A percentile compares a stretch with the other conserved stretches of the same genome.
These are phyloP conservation scores for Cynoglossus semilaevis DNA, from an alignment of 2,113 vertebrate genomes.

Conservation along the genomic window DNA sequence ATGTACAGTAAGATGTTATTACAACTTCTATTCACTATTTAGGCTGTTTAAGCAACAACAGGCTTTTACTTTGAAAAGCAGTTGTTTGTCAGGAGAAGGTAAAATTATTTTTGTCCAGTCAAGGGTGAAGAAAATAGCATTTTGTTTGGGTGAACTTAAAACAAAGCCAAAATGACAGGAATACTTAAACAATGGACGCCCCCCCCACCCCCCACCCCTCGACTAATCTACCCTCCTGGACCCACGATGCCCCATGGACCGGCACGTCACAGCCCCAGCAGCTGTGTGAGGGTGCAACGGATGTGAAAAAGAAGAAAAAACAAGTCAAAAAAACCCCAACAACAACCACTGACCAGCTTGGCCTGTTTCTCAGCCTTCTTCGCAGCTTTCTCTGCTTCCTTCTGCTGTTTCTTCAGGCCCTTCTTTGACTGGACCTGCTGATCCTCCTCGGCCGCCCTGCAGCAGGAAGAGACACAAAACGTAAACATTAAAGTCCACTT, in stretches of 20 bases:
- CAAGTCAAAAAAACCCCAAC: neutral
- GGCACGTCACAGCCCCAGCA: constrained; percentile 47
- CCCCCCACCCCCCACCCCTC: constrained; percentile 10
- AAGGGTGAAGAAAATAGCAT: constrained; percentile 50
- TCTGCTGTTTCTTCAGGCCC: constrained; percentile 80
- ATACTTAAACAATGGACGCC: constrained; percentile 70
- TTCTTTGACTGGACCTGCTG: constrained; percentile 82
- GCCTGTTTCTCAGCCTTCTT: constrained; percentile 84
- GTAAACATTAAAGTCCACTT: constrained; percentile 83
- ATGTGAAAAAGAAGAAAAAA: constrained; percentile 42
- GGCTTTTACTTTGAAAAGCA: no score
- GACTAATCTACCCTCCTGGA: constrained; percentile 34
- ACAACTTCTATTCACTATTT: no score
- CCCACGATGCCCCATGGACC: constrained; percentile 46
- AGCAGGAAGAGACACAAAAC: constrained; percentile 79
- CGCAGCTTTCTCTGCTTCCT: constrained; percentile 82
- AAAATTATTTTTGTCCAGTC: constrained; percentile 7
- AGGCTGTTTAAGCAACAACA: no score
- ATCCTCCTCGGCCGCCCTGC: constrained; percentile 75
- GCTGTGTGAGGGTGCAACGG: constrained; percentile 45
- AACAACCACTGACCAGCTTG: constrained; percentile 70
- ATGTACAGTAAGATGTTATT: no score
- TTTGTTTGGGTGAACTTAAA: constrained; percentile 68
- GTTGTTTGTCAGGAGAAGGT: neutral
- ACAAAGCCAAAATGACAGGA: constrained; percentile 69